Evolutionary conservation across 37 sponge, comb jelly and placozoan species (phyloP).

Genomic region (Ephydatia muelleri): DNA sequence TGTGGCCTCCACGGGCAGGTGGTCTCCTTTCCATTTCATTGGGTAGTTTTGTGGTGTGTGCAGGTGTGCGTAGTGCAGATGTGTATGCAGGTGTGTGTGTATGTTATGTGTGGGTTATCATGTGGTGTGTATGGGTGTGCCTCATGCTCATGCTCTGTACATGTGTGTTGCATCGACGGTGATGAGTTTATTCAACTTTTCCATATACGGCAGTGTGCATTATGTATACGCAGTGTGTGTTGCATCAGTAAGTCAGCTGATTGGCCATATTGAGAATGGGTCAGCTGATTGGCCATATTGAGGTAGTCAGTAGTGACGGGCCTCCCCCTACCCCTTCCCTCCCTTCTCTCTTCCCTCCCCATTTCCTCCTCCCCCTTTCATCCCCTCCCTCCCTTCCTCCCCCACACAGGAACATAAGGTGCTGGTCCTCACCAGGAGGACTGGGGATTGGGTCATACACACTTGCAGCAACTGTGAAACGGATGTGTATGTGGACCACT

Average conservation of each 20-base stretch:
- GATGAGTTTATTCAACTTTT: not conserved
- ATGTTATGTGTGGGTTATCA: no score
- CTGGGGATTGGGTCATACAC: constrained; percentile 58
- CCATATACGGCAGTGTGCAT: not conserved
- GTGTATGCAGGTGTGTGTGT: no score
- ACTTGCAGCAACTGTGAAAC: constrained; percentile 57
- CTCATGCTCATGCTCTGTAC: not conserved
- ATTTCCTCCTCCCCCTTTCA: not conserved
- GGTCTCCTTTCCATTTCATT: no score
- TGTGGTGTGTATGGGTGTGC: not conserved
- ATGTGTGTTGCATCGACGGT: not conserved
- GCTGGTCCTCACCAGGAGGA: not conserved
- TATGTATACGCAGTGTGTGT: not conserved
- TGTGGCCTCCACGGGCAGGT: no score
- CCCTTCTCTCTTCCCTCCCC: not conserved
- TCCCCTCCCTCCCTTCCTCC: not conserved
- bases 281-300: not conserved
- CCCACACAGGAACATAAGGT: constrained; percentile 38
- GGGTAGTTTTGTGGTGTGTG: no score
- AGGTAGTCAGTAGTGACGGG: no score
- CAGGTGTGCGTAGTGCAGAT: no score
- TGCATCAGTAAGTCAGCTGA: not conserved
- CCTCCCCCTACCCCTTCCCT: not conserved
- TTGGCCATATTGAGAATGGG: not conserved
- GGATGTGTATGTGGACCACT: constrained; percentile 56